These are phyloP conservation scores for Amaurobius ferox DNA, from an alignment of 2,888 invertebrate genomes.

Conservation along the genomic window DNA sequence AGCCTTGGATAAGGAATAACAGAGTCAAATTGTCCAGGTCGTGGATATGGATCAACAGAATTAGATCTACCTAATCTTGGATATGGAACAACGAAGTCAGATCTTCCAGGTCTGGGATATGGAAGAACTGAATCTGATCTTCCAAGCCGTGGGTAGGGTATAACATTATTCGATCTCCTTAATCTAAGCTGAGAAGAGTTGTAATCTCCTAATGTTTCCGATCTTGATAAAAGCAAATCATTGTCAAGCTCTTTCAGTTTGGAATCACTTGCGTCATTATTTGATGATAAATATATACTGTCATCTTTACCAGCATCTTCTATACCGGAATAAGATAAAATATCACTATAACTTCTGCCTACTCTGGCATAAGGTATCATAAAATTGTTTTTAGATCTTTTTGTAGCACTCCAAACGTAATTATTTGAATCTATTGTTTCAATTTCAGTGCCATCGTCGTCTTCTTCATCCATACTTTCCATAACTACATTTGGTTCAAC, in stretches of 20 bases:
- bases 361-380: not conserved
- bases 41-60: not conserved
- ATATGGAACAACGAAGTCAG: slow-evolving; percentile 21
- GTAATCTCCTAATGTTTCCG: too few relatives aligned
- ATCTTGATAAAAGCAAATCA: too few relatives aligned
- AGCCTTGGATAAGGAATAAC: not conserved
- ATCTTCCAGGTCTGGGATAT: slow-evolving; percentile 18
- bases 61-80: slow-evolving; percentile 17
- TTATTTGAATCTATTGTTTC: too few relatives aligned
- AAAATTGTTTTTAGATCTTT: not conserved
- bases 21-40: slow-evolving; percentile 19
- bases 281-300: too few relatives aligned
- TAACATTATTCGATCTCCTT: not conserved
- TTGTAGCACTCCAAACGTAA: too few relatives aligned
- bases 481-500: not conserved
- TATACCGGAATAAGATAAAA: too few relatives aligned
- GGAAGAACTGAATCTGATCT: slow-evolving; percentile 38
- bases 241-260: too few relatives aligned
- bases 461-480: too few relatives aligned
- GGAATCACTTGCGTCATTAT: too few relatives aligned
- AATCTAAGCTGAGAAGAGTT: not conserved
- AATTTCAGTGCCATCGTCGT: too few relatives aligned
- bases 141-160: slow-evolving; percentile 2
- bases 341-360: not conserved
- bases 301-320: too few relatives aligned